Conservation (phyloP, 2,113 vertebrate genomes). For the Oreochromis tanganicae region DNA sequence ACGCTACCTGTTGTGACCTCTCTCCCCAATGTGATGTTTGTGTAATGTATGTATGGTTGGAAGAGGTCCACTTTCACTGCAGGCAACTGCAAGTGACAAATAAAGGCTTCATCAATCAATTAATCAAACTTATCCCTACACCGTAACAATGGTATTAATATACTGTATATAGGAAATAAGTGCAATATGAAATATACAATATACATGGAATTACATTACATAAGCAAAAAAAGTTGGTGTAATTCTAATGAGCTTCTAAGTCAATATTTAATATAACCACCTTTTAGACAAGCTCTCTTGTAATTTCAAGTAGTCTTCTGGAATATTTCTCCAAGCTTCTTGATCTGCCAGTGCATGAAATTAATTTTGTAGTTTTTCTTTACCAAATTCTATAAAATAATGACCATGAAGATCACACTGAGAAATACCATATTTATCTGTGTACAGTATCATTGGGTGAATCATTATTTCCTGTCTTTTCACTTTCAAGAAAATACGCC, state of each 20-base stretch:
- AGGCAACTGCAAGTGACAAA: not conserved
- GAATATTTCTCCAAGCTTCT: not conserved
- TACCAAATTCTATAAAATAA: not conserved
- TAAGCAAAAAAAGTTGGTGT: not conserved
- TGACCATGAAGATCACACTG: not conserved
- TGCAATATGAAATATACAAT: not conserved
- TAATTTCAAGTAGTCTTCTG: not conserved
- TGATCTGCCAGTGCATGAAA: not conserved
- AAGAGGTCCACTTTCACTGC: too few relatives aligned
- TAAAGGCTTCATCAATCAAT: not conserved
- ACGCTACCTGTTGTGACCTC: too few relatives aligned
- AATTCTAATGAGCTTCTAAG: not conserved
- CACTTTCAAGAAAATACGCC: not conserved
- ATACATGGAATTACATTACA: not conserved
- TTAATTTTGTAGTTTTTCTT: not conserved
- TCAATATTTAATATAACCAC: not conserved
- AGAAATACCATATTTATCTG: not conserved
- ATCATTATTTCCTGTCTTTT: not conserved
- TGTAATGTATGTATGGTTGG: too few relatives aligned
- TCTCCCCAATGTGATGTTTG: too few relatives aligned
- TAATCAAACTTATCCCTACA: not conserved
- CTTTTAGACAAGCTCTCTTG: not conserved
- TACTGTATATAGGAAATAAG: not conserved
- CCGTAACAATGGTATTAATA: accelerated
- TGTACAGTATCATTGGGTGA: not conserved